Conservation (phyloP, 2,797 vertebrate genomes). For the Hafferia zeledoni region DNA sequence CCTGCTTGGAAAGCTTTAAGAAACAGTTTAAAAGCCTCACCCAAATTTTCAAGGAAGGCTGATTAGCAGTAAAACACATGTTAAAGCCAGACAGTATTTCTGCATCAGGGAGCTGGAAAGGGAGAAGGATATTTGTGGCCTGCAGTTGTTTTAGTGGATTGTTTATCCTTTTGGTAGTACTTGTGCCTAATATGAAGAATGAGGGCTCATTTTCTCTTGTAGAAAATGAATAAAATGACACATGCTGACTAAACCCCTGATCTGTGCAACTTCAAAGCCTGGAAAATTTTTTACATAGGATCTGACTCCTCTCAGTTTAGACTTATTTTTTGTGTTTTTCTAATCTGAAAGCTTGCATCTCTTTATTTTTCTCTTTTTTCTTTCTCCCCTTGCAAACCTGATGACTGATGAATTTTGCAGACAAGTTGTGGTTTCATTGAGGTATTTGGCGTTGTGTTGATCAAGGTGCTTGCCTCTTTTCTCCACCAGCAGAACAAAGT, state of each 20-base stretch:
- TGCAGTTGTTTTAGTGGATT: not conserved
- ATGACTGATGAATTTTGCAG: constrained; percentile 18
- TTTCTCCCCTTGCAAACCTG: not conserved
- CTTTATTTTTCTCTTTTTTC: not conserved
- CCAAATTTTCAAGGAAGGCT: not conserved
- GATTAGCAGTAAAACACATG: not conserved
- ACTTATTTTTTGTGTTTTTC: not conserved
- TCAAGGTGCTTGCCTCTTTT: not conserved
- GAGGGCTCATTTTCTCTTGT: not conserved
- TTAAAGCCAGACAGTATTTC: not conserved
- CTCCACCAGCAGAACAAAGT: not conserved
- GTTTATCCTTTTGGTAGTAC: not conserved
- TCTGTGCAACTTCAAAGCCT: constrained; percentile 38
- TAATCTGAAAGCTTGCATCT: not conserved
- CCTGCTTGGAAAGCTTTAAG: not conserved
- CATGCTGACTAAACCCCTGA: not conserved
- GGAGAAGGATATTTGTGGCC: not conserved
- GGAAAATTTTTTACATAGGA: constrained; percentile 27
- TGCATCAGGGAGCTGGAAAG: not conserved
- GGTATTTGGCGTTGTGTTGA: not conserved
- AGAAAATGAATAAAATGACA: not conserved
- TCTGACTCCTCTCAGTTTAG: not conserved
- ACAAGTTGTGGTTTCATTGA: constrained; percentile 31
- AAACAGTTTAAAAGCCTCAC: not conserved
- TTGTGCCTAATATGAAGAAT: not conserved